A percentile compares a stretch with the other conserved stretches of the same genome.
Evolutionary conservation across 2,888 invertebrate genomes (phyloP).

Genomic region (Tetheella fluctuosa): DNA sequence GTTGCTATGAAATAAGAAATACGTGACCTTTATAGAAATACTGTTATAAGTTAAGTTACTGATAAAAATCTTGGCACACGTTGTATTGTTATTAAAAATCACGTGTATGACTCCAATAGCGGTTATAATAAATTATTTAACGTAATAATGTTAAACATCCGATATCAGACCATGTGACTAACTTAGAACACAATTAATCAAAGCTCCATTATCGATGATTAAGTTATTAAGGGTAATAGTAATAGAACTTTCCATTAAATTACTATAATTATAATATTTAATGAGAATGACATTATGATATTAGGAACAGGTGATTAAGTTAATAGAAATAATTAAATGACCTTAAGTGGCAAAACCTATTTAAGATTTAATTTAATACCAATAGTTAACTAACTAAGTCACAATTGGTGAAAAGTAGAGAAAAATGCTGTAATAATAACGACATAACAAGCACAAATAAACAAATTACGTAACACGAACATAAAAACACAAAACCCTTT

Average conservation of each 20-base stretch:
- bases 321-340: background rate
- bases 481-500: slow-evolving; percentile 62
- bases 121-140: slow-evolving; percentile 21
- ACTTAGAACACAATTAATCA: background rate
- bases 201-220: background rate
- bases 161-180: slow-evolving; percentile 29
- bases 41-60: background rate
- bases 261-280: background rate
- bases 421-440: slow-evolving; percentile 34
- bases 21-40: slow-evolving; percentile 33
- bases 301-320: background rate
- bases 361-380: background rate
- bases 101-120: slow-evolving; percentile 35
- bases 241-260: background rate
- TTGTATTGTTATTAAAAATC: slow-evolving; percentile 33
- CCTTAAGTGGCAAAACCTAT: too few species aligned
- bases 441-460: slow-evolving; percentile 37
- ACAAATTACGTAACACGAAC: slow-evolving; percentile 57
- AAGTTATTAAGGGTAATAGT: background rate
- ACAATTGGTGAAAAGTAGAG: slow-evolving; percentile 11
- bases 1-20: background rate
- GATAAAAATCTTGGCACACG: background rate
- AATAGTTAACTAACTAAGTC: background rate
- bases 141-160: slow-evolving; percentile 34
- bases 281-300: background rate